Evolutionary conservation across 2,113 vertebrate genomes (phyloP).

Genomic region (Protomyctophum bolini): DNA sequence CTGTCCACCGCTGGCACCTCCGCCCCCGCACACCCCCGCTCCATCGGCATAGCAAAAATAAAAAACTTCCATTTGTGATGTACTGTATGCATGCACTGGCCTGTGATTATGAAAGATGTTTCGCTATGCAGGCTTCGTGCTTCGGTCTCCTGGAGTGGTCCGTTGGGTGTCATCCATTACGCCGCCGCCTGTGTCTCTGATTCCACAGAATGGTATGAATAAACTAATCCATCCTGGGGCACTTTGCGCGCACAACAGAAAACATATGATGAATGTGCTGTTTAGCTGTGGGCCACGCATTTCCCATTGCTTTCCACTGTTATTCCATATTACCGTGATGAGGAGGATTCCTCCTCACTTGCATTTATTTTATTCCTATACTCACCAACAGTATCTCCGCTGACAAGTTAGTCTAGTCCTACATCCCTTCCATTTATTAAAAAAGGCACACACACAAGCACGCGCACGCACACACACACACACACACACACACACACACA

Average conservation of each 20-base stretch:
- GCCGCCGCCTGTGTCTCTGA: conserved; percentile 25
- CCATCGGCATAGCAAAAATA: conserved; percentile 24
- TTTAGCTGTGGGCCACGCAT: conserved; percentile 45
- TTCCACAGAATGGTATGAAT: conserved; percentile 61
- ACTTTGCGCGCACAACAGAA: conserved; percentile 49
- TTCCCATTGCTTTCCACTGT: conserved; percentile 33
- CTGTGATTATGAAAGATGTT: conserved; percentile 57
- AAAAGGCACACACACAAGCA: not conserved
- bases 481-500: conserved; percentile 18
- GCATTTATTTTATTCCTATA: conserved; percentile 42
- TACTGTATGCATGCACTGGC: conserved; percentile 7
- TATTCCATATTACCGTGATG: conserved; percentile 55
- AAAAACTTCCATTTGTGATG: conserved; percentile 52
- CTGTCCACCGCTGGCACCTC: conserved; percentile 1
- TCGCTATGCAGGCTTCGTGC: conserved; percentile 48
- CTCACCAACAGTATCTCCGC: conserved; percentile 46
- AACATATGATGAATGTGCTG: conserved; percentile 63
- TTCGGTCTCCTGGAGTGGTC: conserved; percentile 30
- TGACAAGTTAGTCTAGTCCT: conserved; percentile 56
- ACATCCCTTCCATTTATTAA: conserved; percentile 3
- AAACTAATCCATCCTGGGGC: conserved; percentile 55
- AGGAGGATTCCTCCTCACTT: conserved; percentile 29
- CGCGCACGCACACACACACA: not conserved
- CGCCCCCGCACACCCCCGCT: conserved; percentile 28
- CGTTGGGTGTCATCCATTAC: conserved; percentile 56